Evolutionary conservation across 2,113 vertebrate species (phyloP).

Genomic region (Tetrao urogallus): DNA sequence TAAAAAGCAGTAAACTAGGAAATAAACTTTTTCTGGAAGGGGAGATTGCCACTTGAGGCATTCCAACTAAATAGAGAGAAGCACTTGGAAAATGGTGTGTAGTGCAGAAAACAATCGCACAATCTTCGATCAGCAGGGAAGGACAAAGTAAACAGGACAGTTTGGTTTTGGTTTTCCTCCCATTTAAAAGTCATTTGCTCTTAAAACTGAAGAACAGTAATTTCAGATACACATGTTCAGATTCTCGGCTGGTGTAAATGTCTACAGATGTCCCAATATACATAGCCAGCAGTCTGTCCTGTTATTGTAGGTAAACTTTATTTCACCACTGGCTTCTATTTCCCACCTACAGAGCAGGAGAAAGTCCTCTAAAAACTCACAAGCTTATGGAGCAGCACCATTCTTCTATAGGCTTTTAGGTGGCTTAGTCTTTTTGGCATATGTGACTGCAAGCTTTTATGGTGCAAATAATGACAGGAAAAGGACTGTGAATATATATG

Average conservation of each 20-base stretch:
- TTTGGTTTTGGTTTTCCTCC: background rate
- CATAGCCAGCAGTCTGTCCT: background rate
- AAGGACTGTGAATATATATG: background rate
- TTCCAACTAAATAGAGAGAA: constrained; percentile 16
- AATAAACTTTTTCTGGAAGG: background rate
- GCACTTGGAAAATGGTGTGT: background rate
- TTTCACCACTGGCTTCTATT: background rate
- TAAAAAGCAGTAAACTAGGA: background rate
- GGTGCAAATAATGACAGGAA: background rate
- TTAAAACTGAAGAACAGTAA: background rate
- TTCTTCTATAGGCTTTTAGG: background rate
- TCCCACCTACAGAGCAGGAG: background rate
- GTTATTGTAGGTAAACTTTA: background rate
- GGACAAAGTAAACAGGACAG: background rate
- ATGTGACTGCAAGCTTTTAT: background rate
- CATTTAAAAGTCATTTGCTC: constrained; percentile 34
- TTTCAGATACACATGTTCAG: background rate
- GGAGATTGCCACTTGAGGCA: background rate
- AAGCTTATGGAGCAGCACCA: background rate
- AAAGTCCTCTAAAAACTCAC: background rate
- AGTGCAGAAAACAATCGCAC: background rate
- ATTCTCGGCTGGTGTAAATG: background rate
- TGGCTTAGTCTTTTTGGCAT: background rate
- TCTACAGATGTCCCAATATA: background rate
- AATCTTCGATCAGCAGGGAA: background rate